Evolutionary conservation across 2,113 vertebrate genomes (phyloP), one percentile per base, ranked within the genome.

Genomic region (Cisticola juncidis): DNA sequence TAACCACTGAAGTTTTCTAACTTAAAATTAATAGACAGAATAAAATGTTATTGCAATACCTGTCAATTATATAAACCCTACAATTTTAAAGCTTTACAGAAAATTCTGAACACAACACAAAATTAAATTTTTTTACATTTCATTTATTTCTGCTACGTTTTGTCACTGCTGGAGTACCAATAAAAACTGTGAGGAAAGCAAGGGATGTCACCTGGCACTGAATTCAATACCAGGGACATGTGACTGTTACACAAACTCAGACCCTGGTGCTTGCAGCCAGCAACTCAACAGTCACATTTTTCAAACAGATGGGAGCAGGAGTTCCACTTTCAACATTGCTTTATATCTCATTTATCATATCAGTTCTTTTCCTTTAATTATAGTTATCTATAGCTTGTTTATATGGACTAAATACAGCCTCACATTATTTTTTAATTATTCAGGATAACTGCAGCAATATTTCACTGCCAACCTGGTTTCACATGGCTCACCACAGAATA

Each of bases 181-280:
- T 18, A 65, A 91, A 68, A 66, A 44, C 35, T 0, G 0, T 9
- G 28, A 85, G 87, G 70, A 69, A 79, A 87, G 70, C 4, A 2
- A 81, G 29, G 29, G 58, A 31, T 12, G 6, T 33, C 77, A 57
- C 66, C 62, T 18, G 2, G 3, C 44, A 78, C 57, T 11, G 66
- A 95, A 94, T 73, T 87, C 93, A 90, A 84, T 25, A 68, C n/a
- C 48, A 57, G 70, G n/a, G 66, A 54, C 86, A 96, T 29, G 81
- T 96, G 93, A 94, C 12, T 58, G 65, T 87, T 88, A 79, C 66
- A 73, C 12, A 53, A 56, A 29, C 16, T 22, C 65, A 69, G 8
- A 48, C 7, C 38, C 90, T 10, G 5, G 7, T 2, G 4, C 71
- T 17, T 16, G 42, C 68, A 81, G 92, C 47, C 87, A 81, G 68